Base-by-base conservation (phyloP, 2,113 vertebrate genomes). In the Pica pica region DNA sequence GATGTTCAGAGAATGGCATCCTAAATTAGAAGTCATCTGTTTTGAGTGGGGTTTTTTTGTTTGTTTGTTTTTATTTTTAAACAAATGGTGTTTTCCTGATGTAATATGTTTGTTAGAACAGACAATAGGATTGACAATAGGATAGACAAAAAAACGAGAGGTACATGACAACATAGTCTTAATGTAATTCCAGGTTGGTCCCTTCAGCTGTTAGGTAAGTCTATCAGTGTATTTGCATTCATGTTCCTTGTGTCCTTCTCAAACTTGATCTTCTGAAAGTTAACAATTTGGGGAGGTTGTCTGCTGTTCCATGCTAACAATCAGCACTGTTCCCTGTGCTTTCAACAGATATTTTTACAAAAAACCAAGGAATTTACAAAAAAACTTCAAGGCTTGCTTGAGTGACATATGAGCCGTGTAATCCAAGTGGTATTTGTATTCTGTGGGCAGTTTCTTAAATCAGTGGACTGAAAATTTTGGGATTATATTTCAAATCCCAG, bases 21-120 rank as follows among this genome's bases (percentile, higher is more conserved):
- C 16, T 55, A 33, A 83, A 76, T 6, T 50, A 55, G 3, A 46
- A 83, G 21, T 90, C 0, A n/a, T 39, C n/a, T 68, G 11, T 63
- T 82, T 52, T 47, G 23, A 42, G 17, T 60, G 17, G 9, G 3
- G 1, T 2, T 59, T n/a, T 1, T 6, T 47, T 39, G 7, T 14
- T 28, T 2, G 9, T 70, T 78, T 57, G 23, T 22, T 53, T 74
- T 17, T 46, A 24, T 21, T 39, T 57, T 63, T 16, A 12, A 60
- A 39, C 28, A 85, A 3, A 2, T 4, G 4, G 0, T 75, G 13
- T 82, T 78, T 88, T 75, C 17, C 13, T 57, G 56, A 44, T 37
- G 9, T 53, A 61, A 6, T 73, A 11, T 49, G 12, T 65, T 84
- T 78, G 7, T 70, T 33, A 65, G 8, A 75, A 11, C 35, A 47